Base-by-base conservation (phyloP, 2,888 invertebrate genomes). In the Scaeva pyrastri region DNA sequence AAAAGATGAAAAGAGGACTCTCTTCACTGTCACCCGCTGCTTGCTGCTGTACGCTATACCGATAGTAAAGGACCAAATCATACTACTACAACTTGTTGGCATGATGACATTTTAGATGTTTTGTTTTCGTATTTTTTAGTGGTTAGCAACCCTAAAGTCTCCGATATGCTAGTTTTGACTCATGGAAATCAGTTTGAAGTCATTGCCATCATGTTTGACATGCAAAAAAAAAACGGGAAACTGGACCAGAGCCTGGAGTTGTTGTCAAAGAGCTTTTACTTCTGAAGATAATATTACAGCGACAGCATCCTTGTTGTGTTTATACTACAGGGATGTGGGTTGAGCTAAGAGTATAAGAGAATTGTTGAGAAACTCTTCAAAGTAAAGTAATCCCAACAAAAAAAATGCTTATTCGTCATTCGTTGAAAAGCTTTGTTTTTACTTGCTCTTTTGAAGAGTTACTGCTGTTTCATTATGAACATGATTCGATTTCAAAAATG, bases 71-170 rank as follows among this genome's bases (percentile, higher is more conserved):
- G 86, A 86, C 77, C 73, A 86, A 86, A 70, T 86, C 86, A 82
- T 86, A 86, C 86, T 86, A 86, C 86, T 86, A 86, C 86, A 86
- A 86, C 86, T 86, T 86, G 86, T 86, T 86, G 86, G 86, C 82
- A 86, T 86, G 78, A 82, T 82, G 81, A 81, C 86, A 86, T 82
- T 86, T 78, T 31, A 78, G 58, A 86, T 86, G 82, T 86, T 86
- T 86, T 86, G 82, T 82, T 86, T 86, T 86, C 82, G 70, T 78
- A 70, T 75, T 71, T 39, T 55, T 26, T 41, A 26, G 31, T 71
- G 56, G 48, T 74, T 84, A 43, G 79, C 83, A 74, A 68, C 74
- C 78, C 50, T 66, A 75, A 71, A 26, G 64, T 64, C 72, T 72
- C 72, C 68, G 76, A 72, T 60, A 19, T 48, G 80, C 76, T 55